Percentiles rank a stretch among this genome's conserved stretches.
phyloP scores from a whole-genome alignment of 2,888 invertebrate genomes.

The Rhabditoides inermis region DNA sequence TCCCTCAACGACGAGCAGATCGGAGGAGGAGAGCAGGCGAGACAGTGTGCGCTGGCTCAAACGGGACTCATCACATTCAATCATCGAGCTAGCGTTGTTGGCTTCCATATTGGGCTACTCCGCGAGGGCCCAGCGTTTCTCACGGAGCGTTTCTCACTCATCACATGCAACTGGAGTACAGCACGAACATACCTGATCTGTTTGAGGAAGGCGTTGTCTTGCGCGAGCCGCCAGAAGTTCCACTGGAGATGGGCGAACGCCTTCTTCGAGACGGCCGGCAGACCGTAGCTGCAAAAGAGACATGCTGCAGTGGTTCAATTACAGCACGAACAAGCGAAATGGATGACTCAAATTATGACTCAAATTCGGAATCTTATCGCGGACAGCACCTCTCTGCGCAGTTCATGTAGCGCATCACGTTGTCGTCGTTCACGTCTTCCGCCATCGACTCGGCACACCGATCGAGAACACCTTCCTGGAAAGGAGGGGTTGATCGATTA shows the following conservation, averaged over 20 bases:
- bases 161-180: too few relatives aligned
- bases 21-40: constrained; percentile 20
- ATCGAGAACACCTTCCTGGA: constrained; percentile 24
- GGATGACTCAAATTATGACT: too few relatives aligned
- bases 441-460: constrained; percentile 31
- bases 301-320: too few relatives aligned
- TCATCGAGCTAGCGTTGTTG: too few relatives aligned
- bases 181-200: constrained; percentile 11
- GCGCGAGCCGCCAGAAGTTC: constrained; percentile 30
- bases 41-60: constrained; percentile 17
- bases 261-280: constrained; percentile 2
- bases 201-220: constrained; percentile 13
- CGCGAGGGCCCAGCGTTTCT: too few relatives aligned
- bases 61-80: too few relatives aligned
- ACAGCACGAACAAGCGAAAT: too few relatives aligned
- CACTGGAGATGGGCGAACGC: constrained; percentile 11
- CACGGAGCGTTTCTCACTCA: too few relatives aligned
- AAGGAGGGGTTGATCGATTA: not conserved
- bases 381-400: constrained; percentile 9
- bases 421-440: constrained; percentile 16
- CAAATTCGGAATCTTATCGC: constrained; percentile 3
- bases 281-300: too few relatives aligned
- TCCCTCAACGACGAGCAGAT: constrained; percentile 34
- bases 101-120: too few relatives aligned
- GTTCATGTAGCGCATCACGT: constrained; percentile 20